Conservation (phyloP, 2,113 vertebrate species). For the Turdus rufiventris region DNA sequence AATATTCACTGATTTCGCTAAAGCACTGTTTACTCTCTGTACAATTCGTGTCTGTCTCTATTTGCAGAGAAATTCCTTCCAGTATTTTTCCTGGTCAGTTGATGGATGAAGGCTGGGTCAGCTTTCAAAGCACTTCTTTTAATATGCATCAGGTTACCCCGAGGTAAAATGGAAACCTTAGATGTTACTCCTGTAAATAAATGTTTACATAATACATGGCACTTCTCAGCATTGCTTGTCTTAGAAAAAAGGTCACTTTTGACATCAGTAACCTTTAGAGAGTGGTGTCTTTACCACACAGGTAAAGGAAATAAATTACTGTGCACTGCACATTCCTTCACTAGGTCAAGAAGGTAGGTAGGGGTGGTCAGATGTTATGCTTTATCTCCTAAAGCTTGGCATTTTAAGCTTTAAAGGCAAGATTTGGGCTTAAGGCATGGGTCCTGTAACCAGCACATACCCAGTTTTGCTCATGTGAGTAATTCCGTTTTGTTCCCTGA, state of each 20-base stretch:
- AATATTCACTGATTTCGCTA: not conserved
- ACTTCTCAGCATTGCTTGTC: constrained; percentile 24
- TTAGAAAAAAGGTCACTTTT: constrained; percentile 62
- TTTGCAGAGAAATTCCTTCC: constrained; percentile 22
- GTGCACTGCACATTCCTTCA: not conserved
- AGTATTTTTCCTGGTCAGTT: constrained; percentile 32
- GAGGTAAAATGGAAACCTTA: constrained; percentile 56
- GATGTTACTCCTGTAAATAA: constrained; percentile 60
- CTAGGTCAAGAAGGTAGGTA: not conserved
- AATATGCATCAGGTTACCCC: constrained; percentile 12
- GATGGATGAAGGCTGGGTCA: not conserved
- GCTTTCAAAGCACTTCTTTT: constrained; percentile 38
- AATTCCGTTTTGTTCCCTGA: not conserved
- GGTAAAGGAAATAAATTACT: not conserved
- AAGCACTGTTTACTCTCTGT: not conserved
- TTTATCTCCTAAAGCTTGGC: not conserved
- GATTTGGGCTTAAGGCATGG: not conserved
- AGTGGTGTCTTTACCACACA: not conserved
- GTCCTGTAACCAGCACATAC: not conserved
- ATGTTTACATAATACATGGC: constrained; percentile 55
- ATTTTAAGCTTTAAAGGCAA: not conserved
- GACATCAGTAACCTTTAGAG: constrained; percentile 55
- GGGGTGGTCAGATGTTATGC: not conserved
- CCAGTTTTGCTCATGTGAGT: not conserved
- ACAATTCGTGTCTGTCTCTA: not conserved